These are phyloP conservation scores for Apamea epomidion DNA, from an alignment of 2,888 invertebrate species.

Conservation along the genomic window DNA sequence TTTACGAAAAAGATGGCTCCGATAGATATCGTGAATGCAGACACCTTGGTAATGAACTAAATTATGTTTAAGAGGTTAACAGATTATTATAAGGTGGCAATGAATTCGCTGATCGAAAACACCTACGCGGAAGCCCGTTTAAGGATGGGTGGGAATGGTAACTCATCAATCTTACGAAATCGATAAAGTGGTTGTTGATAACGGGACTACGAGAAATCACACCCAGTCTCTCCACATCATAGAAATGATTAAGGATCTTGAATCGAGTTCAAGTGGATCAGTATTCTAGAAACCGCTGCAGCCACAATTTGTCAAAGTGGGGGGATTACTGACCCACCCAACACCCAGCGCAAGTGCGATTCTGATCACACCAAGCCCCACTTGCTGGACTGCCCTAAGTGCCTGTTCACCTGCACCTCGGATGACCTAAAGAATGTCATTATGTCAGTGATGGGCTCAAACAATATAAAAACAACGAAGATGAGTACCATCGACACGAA, in stretches of 20 bases:
- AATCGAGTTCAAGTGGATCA: not conserved
- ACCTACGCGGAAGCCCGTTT: slow-evolving; percentile 3
- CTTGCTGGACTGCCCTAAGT: not conserved
- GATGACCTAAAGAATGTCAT: not conserved
- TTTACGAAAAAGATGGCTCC: slow-evolving; percentile 84
- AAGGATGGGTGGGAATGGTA: not conserved
- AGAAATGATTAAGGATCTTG: not conserved
- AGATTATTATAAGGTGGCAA: slow-evolving; percentile 35
- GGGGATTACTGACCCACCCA: not conserved
- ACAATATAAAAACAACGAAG: not conserved
- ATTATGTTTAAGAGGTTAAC: slow-evolving; percentile 42
- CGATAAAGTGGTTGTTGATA: not conserved
- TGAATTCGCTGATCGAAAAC: slow-evolving; percentile 45
- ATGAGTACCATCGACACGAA: not conserved
- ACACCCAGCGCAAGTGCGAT: not conserved
- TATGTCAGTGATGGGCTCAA: no score
- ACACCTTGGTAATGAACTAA: slow-evolving; percentile 55
- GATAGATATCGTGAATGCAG: slow-evolving; percentile 74
- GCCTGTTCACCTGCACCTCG: not conserved
- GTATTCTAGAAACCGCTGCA: not conserved
- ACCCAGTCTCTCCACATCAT: not conserved
- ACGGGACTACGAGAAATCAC: not conserved
- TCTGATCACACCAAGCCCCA: not conserved
- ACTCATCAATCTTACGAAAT: not conserved
- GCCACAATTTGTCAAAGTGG: not conserved